Conservation (phyloP, 53 echinoderm and acorn worm species). For the Arbacia lixula region DNA sequence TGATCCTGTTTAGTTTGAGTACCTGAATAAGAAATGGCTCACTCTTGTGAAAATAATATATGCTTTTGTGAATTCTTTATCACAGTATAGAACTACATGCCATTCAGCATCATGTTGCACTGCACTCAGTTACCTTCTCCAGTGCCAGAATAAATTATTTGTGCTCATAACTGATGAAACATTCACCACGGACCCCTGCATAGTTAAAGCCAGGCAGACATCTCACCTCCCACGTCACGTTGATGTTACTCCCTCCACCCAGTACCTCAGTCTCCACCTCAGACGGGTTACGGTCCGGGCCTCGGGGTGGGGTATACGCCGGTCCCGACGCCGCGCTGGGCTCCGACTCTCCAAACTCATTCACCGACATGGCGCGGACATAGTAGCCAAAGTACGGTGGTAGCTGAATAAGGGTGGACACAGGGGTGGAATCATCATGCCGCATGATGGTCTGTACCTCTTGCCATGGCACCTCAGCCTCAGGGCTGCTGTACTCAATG, state of each 20-base stretch:
- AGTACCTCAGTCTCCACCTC: background rate
- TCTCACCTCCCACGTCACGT: conserved; percentile 43
- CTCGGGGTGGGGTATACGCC: background rate
- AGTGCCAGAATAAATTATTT: too few relatives aligned
- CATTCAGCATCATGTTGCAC: too few relatives aligned
- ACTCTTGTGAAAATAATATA: too few relatives aligned
- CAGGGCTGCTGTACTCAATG: conserved; percentile 52
- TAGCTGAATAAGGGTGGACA: background rate
- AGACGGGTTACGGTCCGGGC: conserved; percentile 20
- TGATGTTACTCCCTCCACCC: conserved; percentile 18
- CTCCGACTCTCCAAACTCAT: conserved; percentile 40
- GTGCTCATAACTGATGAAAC: too few relatives aligned
- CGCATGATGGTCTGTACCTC: background rate
- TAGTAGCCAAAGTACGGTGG: conserved; percentile 23
- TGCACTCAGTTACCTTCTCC: too few relatives aligned
- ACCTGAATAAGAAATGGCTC: too few relatives aligned
- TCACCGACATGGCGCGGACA: conserved; percentile 3
- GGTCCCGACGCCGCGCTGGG: conserved; percentile 24
- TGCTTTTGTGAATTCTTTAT: too few relatives aligned
- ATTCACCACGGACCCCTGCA: too few relatives aligned
- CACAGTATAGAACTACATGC: too few relatives aligned
- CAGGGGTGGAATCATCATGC: background rate
- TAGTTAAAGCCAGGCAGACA: too few relatives aligned
- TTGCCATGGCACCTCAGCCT: conserved; percentile 42
- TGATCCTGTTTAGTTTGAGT: too few relatives aligned